Conservation (phyloP, 2,113 vertebrate species). For the Podarcis muralis region DNA sequence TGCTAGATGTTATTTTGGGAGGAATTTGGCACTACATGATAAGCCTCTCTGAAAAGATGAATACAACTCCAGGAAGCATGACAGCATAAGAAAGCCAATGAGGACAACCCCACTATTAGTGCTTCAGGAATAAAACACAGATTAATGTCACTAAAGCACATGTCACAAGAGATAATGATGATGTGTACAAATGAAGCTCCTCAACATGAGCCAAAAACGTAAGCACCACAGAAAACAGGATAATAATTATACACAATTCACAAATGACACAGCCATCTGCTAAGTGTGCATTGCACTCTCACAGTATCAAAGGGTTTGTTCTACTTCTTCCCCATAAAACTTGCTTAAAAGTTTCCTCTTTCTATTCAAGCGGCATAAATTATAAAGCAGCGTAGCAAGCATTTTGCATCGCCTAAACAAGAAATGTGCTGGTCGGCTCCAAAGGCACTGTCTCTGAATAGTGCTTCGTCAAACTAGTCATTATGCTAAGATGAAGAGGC, state of each 20-base stretch:
- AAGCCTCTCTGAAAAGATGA: conserved; percentile 67
- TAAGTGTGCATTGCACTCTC: conserved; percentile 66
- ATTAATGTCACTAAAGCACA: conserved; percentile 75
- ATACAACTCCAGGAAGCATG: conserved; percentile 60
- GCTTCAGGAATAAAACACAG: conserved; percentile 76
- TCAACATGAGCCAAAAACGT: conserved; percentile 69
- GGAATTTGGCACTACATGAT: conserved; percentile 32
- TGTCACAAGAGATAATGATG: conserved; percentile 76
- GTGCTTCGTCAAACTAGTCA: neutral
- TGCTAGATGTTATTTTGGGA: conserved; percentile 51
- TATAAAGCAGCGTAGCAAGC: conserved; percentile 65
- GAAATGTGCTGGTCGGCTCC: conserved; percentile 50
- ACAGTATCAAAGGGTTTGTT: conserved; percentile 73
- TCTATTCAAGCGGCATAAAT: conserved; percentile 75
- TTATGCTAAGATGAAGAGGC: conserved; percentile 37
- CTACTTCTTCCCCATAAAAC: conserved; percentile 68
- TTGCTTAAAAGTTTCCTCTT: conserved; percentile 70
- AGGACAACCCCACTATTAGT: conserved; percentile 77
- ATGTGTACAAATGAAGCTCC: conserved; percentile 75
- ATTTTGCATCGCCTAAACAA: conserved; percentile 46
- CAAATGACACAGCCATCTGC: conserved; percentile 74
- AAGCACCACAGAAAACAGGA: conserved; percentile 69
- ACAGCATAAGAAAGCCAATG: conserved; percentile 75
- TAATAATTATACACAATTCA: conserved; percentile 79
- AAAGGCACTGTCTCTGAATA: neutral